Percentiles rank a stretch among this genome's conserved stretches.
Conservation (phyloP, 2,113 vertebrate genomes). For the Tragulus kanchil region DNA sequence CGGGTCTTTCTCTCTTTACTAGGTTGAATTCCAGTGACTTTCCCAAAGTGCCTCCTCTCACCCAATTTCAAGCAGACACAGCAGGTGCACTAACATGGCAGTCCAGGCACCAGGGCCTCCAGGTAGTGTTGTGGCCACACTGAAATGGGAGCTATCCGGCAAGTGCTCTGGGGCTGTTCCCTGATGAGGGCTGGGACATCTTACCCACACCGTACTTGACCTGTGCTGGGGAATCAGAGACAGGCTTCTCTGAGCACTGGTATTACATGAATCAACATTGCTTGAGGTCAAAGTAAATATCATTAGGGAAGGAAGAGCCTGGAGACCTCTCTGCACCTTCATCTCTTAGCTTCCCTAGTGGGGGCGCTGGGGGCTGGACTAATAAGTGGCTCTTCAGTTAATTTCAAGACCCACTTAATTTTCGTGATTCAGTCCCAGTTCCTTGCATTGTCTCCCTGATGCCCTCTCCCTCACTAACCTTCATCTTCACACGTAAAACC, state of each 20-base stretch:
- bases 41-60: background rate
- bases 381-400: slow-evolving; percentile 42
- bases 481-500: background rate
- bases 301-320: slow-evolving; percentile 4
- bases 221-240: background rate
- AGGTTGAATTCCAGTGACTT: background rate
- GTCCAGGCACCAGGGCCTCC: background rate
- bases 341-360: background rate
- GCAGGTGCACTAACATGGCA: background rate
- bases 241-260: background rate
- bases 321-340: background rate
- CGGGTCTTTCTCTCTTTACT: background rate
- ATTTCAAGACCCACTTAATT: slow-evolving; percentile 43
- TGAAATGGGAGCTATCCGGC: background rate
- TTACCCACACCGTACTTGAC: background rate
- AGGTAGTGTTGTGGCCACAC: background rate
- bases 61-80: background rate
- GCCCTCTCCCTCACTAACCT: background rate
- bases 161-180: background rate
- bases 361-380: background rate
- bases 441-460: background rate
- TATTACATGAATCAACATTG: background rate
- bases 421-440: background rate
- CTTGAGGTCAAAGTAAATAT: slow-evolving; percentile 53
- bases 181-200: background rate